Conservation (phyloP, 2,113 vertebrate species). For the Rattus norvegicus region DNA sequence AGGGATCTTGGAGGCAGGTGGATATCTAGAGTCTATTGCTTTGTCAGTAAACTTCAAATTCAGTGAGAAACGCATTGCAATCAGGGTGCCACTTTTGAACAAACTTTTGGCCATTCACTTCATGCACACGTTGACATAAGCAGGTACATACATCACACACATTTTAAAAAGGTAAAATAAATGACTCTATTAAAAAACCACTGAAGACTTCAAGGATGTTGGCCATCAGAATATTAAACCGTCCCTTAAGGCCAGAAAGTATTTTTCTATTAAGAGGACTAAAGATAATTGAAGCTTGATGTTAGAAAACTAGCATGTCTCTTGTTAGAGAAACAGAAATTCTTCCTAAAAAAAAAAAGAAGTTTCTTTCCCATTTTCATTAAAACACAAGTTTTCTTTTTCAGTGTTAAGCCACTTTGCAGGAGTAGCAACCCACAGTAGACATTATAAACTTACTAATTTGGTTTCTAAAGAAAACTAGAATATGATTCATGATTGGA, state of each 20-base stretch:
- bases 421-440: neutral
- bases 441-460: neutral
- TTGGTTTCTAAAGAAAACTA: conserved; percentile 24
- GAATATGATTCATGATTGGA: neutral
- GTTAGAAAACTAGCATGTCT: conserved; percentile 11
- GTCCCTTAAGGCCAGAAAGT: neutral
- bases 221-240: neutral
- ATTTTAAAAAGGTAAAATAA: neutral
- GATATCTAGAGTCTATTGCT: neutral
- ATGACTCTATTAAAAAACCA: neutral
- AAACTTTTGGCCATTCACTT: neutral
- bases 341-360: neutral
- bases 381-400: neutral
- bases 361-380: conserved; percentile 35
- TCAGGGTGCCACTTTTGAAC: neutral
- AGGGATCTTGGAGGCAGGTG: neutral
- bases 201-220: neutral
- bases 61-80: neutral
- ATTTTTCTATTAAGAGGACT: neutral
- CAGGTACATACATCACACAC: neutral
- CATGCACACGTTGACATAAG: neutral
- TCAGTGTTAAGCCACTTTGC: neutral
- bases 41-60: neutral
- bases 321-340: neutral
- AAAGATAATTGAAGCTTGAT: neutral